phyloP scores from a whole-genome alignment of 2,113 vertebrate species.

The Zapus hudsonius region DNA sequence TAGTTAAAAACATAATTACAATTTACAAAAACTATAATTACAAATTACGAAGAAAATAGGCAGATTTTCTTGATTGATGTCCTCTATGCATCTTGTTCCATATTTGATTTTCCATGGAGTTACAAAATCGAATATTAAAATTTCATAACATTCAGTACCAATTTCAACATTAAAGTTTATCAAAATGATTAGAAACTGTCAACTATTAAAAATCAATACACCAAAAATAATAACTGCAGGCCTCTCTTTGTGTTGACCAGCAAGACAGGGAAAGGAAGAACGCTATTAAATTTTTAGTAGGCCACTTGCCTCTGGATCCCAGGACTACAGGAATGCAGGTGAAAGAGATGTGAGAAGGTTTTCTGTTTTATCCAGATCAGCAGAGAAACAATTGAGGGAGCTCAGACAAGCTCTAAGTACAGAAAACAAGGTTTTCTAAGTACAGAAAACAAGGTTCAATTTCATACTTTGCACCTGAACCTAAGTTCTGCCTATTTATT shows the following conservation, averaged over 20 bases:
- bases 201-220: constrained; percentile 49
- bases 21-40: constrained; percentile 36
- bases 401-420: constrained; percentile 58
- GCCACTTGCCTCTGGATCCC: not conserved
- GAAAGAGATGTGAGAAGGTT: constrained; percentile 40
- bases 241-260: not conserved
- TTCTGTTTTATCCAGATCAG: constrained; percentile 35
- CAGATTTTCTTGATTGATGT: not conserved
- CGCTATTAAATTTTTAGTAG: not conserved
- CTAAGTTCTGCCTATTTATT: constrained; percentile 64
- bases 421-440: not conserved
- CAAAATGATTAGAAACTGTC: constrained; percentile 51
- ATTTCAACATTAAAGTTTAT: constrained; percentile 48
- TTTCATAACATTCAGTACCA: not conserved
- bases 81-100: not conserved
- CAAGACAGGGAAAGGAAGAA: not conserved
- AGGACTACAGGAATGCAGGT: constrained; percentile 1
- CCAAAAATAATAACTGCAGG: constrained; percentile 29
- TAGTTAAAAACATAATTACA: constrained; percentile 46
- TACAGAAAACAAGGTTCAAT: constrained; percentile 3
- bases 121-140: constrained; percentile 55
- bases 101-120: not conserved
- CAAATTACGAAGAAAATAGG: constrained; percentile 33
- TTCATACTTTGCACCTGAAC: constrained; percentile 63
- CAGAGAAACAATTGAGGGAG: constrained; percentile 64